A percentile compares a stretch with the other conserved stretches of the same genome.
phyloP scores from a whole-genome alignment of 2,113 vertebrate species.

The Pagrus major region DNA sequence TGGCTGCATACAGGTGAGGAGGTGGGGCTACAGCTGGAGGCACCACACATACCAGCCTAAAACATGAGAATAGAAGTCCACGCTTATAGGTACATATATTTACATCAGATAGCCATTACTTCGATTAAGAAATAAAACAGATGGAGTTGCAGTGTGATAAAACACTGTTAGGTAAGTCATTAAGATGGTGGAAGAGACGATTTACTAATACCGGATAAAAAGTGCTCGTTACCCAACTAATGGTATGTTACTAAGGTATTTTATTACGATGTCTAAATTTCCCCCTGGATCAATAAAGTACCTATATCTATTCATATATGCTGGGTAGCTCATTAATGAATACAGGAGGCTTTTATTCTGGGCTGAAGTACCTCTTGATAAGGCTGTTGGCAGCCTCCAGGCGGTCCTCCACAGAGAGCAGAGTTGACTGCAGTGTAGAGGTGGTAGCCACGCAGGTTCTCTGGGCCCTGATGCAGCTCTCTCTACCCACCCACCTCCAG shows the following conservation, averaged over 20 bases:
- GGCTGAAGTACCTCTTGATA: conserved; percentile 81
- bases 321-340: neutral
- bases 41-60: conserved; percentile 89
- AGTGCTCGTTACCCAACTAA: too few relatives aligned
- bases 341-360: neutral
- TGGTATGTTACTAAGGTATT: too few relatives aligned
- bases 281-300: too few relatives aligned
- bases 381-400: conserved; percentile 75
- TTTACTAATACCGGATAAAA: too few relatives aligned
- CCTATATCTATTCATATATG: too few relatives aligned
- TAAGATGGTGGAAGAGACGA: too few relatives aligned
- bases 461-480: conserved; percentile 81
- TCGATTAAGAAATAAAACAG: conserved; percentile 12
- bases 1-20: conserved; percentile 86
- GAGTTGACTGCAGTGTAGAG: conserved; percentile 78
- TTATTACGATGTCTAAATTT: too few relatives aligned
- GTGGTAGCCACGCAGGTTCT: conserved; percentile 71
- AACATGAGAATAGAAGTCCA: neutral
- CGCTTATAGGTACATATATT: neutral
- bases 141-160: neutral
- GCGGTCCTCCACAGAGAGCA: conserved; percentile 78
- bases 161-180: too few relatives aligned
- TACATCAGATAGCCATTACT: neutral
- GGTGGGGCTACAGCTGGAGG: conserved; percentile 90
- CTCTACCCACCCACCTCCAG: conserved; percentile 88